phyloP scores from a whole-genome alignment of 1,140 invertebrate genomes.

The Hyposmocoma kahamanoa region DNA sequence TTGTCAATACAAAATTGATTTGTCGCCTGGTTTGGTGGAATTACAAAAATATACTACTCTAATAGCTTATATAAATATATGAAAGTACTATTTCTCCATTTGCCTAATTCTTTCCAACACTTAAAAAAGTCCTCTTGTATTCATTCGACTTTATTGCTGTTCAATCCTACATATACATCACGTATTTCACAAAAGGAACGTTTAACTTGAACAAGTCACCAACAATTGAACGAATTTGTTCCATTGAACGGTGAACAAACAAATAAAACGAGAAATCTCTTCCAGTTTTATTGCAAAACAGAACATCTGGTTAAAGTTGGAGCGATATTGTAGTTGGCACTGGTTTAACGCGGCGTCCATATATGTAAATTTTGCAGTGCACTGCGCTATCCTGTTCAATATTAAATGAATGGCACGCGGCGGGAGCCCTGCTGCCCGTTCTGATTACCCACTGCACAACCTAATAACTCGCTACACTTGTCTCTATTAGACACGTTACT shows the following conservation, averaged over 20 bases:
- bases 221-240: background rate
- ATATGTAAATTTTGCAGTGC: slow-evolving; percentile 19
- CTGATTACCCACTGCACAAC: slow-evolving; percentile 29
- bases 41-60: too few relatives aligned
- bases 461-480: slow-evolving; percentile 26
- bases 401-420: slow-evolving; percentile 34
- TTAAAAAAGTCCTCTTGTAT: too few relatives aligned
- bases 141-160: too few relatives aligned
- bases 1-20: too few relatives aligned
- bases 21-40: too few relatives aligned
- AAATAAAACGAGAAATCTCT: too few relatives aligned
- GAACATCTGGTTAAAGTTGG: background rate
- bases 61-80: too few relatives aligned
- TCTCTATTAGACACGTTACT: slow-evolving; percentile 21
- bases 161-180: too few relatives aligned
- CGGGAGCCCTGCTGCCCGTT: slow-evolving; percentile 24
- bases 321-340: slow-evolving; percentile 17
- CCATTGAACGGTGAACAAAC: too few relatives aligned
- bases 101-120: too few relatives aligned
- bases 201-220: background rate
- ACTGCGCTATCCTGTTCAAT: slow-evolving; percentile 32
- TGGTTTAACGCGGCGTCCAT: slow-evolving; percentile 9
- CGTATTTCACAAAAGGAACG: background rate
- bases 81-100: too few relatives aligned
- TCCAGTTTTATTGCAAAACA: background rate